A percentile compares a stretch with the other conserved stretches of the same genome.
phyloP scores from a whole-genome alignment of 2,797 vertebrate genomes.

The Amniataba percoides region DNA sequence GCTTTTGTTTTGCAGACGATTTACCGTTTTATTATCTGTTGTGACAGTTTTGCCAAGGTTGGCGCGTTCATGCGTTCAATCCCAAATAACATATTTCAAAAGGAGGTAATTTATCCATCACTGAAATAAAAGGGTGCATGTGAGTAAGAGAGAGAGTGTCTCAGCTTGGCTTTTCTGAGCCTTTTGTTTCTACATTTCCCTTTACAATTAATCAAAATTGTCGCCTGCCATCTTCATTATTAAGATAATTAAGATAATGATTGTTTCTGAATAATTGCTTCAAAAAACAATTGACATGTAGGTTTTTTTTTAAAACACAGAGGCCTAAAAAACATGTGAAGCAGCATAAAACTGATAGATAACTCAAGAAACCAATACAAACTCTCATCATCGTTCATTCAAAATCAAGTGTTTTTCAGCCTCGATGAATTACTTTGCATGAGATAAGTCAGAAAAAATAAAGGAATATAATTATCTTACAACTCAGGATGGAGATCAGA shows the following conservation, averaged over 20 bases:
- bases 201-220: neutral
- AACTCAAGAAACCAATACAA: neutral
- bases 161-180: neutral
- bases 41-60: conserved; percentile 24
- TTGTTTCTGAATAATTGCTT: neutral
- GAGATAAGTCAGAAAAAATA: neutral
- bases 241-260: neutral
- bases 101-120: conserved; percentile 12
- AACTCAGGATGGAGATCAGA: neutral
- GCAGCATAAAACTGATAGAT: neutral
- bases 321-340: neutral
- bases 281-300: neutral
- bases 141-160: neutral
- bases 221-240: neutral
- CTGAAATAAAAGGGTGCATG: neutral
- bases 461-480: neutral
- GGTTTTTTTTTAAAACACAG: neutral
- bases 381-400: neutral
- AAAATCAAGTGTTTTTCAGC: neutral
- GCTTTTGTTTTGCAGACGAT: neutral
- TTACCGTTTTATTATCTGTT: neutral
- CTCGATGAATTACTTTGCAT: neutral
- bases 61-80: neutral
- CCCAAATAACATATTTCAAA: conserved; percentile 8
- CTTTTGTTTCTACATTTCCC: neutral